Base-by-base conservation (phyloP, 2,113 vertebrate genomes). In the Furnarius figulus region DNA sequence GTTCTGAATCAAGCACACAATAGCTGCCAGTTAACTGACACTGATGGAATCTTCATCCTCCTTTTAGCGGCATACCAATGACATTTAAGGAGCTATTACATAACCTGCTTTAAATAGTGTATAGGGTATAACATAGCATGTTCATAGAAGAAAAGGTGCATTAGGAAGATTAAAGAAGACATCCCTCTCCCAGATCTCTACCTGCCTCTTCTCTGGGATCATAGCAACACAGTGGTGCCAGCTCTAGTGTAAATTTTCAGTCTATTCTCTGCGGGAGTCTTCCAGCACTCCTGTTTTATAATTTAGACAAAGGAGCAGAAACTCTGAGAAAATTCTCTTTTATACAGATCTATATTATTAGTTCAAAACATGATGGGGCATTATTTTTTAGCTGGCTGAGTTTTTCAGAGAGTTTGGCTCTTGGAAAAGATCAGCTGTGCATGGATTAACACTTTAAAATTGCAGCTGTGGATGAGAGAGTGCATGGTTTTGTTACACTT, bases 131-230 rank as follows among this genome's bases (percentile, higher is more conserved):
- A 70, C 37, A 24, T 74, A 62, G 16, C 46, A 35, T 2, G 4
- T 47, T 90, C 59, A 59, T 14, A 40, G 59, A 91, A 76, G 19
- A 65, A 86, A 93, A 68, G 39, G 80, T 55, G 35, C 79, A 70
- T 83, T 92, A 92, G 46, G 67, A 88, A 94, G 55, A 86, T 94
- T 84, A 92, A 93, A 92, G 63, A 39, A 92, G 7, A 1, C 30
- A 46, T 59, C 84, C 56, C 11, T 92, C 37, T 93, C 67, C 82
- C 39, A 77, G 88, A 33, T 86, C 59, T 67, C 59, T 93, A 80
- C 46, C 75, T 90, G 63, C 59, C 33, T 83, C n/a, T 94, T 47
- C 63, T 93, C n/a, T 86, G 79, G 94, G 85, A 93, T 93, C 76
- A 67, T 39, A 84, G 33, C 10, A 90, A 40, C 53, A 53, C 23